Evolutionary conservation across 2,113 vertebrate species (phyloP).

Genomic region (Perca fluviatilis): DNA sequence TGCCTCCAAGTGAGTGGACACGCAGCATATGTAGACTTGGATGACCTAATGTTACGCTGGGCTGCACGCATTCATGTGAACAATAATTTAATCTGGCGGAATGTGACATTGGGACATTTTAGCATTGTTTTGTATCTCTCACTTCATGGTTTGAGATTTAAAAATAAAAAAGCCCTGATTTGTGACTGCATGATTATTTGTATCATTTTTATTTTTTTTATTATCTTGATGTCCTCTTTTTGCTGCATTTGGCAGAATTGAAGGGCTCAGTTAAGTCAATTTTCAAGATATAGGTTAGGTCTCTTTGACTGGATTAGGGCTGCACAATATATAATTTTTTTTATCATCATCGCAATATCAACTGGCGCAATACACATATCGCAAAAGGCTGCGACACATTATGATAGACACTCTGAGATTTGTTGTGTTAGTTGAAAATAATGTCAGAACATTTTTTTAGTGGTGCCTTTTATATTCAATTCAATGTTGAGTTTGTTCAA

Average conservation of each 20-base stretch:
- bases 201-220: neutral
- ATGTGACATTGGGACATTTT: slow-evolving; percentile 4
- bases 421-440: too few relatives aligned
- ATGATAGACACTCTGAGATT: too few relatives aligned
- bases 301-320: neutral
- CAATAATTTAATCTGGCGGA: neutral
- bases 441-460: too few relatives aligned
- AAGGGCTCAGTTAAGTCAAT: neutral
- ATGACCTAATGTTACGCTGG: neutral
- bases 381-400: too few relatives aligned
- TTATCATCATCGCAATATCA: too few relatives aligned
- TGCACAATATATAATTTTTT: neutral
- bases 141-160: neutral
- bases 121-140: neutral
- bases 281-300: neutral
- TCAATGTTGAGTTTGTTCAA: too few relatives aligned
- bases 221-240: neutral
- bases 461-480: too few relatives aligned
- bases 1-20: slow-evolving; percentile 90
- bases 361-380: too few relatives aligned
- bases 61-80: slow-evolving; percentile 1
- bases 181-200: neutral
- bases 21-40: slow-evolving; percentile 8
- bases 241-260: neutral
- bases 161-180: neutral